Base-by-base conservation (phyloP, 1,140 invertebrate species). In the Achatina immaculata region DNA sequence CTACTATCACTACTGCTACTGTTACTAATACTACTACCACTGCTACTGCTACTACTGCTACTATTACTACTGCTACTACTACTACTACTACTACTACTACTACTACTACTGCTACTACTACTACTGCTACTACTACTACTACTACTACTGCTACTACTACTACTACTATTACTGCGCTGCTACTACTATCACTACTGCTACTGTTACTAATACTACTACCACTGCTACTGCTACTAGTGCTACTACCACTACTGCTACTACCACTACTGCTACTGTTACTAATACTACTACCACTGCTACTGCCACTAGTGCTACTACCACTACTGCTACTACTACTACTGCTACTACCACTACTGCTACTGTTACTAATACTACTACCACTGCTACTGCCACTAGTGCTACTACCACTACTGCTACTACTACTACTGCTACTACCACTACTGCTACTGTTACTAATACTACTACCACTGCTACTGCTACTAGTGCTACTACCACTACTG, bases 231-330 rank as follows among this genome's bases (percentile, higher is more conserved):
- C 73, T 75, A 75, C 73, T 75, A 75, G 38, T 75, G 48, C 45
- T 75, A 75, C 73, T 75, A 75, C 73, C 48, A 75, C 73, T 75
- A 75, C 73, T 75, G 48, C 73, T 75, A 75, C 73, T 75, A 75
- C 73, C 48, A 75, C 73, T 75, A 75, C 73, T 48, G 19, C 45
- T 48, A 48, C 45, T 48, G 19, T 19, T 48, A 48, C 45, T 48
- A 48, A 7, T 48, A 48, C 45, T 48, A n/a, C n/a, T n/a, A n/a
- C n/a, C n/a, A n/a, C n/a, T n/a, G n/a, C n/a, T n/a, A n/a, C n/a
- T 48, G 19, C 45, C 19, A 48, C 45, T 48, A 48, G 7, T 48
- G 19, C 45, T 48, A 48, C 45, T 48, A 48, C 45, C 19, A 48
- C 45, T 48, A 48, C 45, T 48, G 19, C 45, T 48, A 48, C 45